Evolutionary conservation across 2,797 vertebrate species (phyloP).

Genomic region (Decapterus maruadsi): DNA sequence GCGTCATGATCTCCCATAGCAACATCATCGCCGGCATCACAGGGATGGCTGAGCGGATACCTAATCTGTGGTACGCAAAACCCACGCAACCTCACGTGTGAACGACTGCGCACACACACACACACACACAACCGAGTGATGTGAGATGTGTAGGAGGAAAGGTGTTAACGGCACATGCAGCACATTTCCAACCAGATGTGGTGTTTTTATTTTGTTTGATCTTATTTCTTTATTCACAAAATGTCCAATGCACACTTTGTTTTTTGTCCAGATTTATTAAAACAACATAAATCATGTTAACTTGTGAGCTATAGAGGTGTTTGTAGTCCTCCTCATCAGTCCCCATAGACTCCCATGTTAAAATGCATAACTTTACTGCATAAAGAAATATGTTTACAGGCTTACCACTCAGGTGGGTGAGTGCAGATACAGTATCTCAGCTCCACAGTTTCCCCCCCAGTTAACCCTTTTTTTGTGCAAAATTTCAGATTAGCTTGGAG

Average conservation of each 20-base stretch:
- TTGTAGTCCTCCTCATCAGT: too few relatives aligned
- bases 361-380: too few relatives aligned
- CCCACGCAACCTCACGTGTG: background rate
- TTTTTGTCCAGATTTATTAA: background rate
- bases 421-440: too few relatives aligned
- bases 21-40: conserved; percentile 94
- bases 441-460: too few relatives aligned
- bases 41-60: conserved; percentile 93
- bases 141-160: background rate
- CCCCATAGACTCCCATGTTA: too few relatives aligned
- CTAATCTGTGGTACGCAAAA: conserved; percentile 87
- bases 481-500: too few relatives aligned
- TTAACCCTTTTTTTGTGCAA: too few relatives aligned
- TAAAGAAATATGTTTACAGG: too few relatives aligned
- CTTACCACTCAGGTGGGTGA: too few relatives aligned
- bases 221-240: background rate
- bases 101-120: too few relatives aligned
- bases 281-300: background rate
- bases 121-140: background rate
- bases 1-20: conserved; percentile 96
- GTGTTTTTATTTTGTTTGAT: background rate
- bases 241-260: background rate
- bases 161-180: background rate
- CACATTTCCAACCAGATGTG: background rate
- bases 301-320: too few relatives aligned